Percentiles rank a stretch among this genome's conserved stretches.
Evolutionary conservation across 1,140 invertebrate genomes (phyloP).

Genomic region (Sarcophaga peregrina): DNA sequence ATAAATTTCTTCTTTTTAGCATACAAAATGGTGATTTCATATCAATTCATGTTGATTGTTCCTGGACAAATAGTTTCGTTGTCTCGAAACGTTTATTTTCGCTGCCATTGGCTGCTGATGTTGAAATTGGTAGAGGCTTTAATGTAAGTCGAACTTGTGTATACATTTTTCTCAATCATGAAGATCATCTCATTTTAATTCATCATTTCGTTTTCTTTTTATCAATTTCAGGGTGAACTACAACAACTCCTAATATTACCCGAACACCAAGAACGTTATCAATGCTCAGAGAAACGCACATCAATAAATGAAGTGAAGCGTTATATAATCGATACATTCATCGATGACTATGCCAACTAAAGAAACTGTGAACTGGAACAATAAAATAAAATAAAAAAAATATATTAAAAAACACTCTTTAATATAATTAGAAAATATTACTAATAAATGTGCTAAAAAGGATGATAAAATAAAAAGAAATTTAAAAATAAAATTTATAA

Average conservation of each 20-base stretch:
- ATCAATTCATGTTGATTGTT: slow-evolving; percentile 64
- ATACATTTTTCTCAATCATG: too few relatives aligned
- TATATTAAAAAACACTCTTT: neutral
- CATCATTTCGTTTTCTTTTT: neutral
- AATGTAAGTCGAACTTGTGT: slow-evolving; percentile 66
- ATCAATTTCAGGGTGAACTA: slow-evolving; percentile 56
- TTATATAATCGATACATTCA: slow-evolving; percentile 65
- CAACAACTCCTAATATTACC: slow-evolving; percentile 62
- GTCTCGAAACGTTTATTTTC: slow-evolving; percentile 63
- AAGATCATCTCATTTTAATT: neutral
- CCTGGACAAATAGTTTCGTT: slow-evolving; percentile 65
- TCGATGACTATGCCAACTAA: slow-evolving; percentile 60
- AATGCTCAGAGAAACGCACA: slow-evolving; percentile 62
- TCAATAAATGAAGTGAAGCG: slow-evolving; percentile 65
- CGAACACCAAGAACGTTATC: slow-evolving; percentile 61
- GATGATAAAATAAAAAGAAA: slow-evolving; percentile 29
- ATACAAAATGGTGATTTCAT: slow-evolving; percentile 66
- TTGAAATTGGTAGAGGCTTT: slow-evolving; percentile 66
- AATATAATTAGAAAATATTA: neutral
- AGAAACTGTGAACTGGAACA: slow-evolving; percentile 21
- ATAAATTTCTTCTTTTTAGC: slow-evolving; percentile 47
- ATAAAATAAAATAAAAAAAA: slow-evolving; percentile 20
- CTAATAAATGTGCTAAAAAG: neutral
- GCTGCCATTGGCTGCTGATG: slow-evolving; percentile 61
- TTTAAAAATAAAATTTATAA: slow-evolving; percentile 8